These are phyloP conservation scores for Embiotoca jacksoni DNA, from an alignment of 2,113 vertebrate genomes.

Conservation along the genomic window DNA sequence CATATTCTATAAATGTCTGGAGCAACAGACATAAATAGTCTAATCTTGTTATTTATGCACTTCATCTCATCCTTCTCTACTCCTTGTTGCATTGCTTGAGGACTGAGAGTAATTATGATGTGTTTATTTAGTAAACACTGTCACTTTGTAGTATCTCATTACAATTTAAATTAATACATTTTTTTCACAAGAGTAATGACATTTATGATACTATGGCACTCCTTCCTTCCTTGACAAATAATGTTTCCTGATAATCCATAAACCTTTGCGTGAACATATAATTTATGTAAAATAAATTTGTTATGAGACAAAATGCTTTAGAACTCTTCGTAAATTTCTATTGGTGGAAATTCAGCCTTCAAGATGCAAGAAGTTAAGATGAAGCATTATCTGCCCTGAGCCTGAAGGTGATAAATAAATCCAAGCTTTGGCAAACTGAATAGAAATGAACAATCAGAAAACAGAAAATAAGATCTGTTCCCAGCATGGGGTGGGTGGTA, in stretches of 20 bases:
- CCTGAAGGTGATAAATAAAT: conserved; percentile 25
- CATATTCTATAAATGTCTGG: too few relatives aligned
- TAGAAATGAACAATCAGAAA: conserved; percentile 25
- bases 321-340: background rate
- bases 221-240: background rate
- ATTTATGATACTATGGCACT: background rate
- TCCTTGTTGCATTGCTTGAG: background rate
- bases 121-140: background rate
- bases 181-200: conserved; percentile 16
- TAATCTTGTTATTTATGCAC: too few relatives aligned
- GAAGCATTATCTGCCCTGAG: background rate
- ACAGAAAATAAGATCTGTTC: background rate
- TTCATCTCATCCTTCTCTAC: too few relatives aligned
- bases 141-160: conserved; percentile 15
- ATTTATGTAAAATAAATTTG: too few relatives aligned
- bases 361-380: background rate
- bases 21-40: too few relatives aligned
- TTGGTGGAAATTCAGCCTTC: conserved; percentile 5
- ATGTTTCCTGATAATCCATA: conserved; percentile 19
- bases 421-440: conserved; percentile 20
- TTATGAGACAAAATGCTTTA: conserved; percentile 3
- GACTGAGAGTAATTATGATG: conserved; percentile 5
- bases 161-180: conserved; percentile 3
- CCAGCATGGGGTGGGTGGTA: background rate
- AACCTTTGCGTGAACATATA: background rate